phyloP scores from a whole-genome alignment of 2,113 vertebrate genomes.

The Coracopsis vasa region DNA sequence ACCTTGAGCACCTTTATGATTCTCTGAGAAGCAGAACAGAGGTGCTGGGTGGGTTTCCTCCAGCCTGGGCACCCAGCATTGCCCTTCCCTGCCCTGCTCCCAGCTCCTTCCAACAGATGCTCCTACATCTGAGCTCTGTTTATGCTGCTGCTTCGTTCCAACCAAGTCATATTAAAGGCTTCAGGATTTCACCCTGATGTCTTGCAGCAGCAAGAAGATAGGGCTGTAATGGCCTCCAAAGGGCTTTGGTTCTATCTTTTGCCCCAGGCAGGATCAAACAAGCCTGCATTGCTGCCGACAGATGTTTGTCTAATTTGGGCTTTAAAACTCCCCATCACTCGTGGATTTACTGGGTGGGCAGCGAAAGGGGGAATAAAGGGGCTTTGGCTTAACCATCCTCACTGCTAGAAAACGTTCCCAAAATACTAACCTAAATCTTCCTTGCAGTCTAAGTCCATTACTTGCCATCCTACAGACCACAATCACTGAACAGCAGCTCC shows the following conservation, averaged over 20 bases:
- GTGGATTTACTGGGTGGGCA: neutral
- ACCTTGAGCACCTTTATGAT: neutral
- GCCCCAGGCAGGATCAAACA: neutral
- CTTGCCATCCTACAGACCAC: neutral
- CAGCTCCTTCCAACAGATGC: neutral
- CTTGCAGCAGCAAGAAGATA: neutral
- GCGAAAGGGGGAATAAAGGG: neutral
- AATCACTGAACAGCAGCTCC: neutral
- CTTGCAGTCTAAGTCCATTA: neutral
- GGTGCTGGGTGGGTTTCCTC: neutral
- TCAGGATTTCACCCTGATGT: neutral
- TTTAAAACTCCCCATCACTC: neutral
- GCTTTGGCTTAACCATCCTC: neutral
- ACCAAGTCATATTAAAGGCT: neutral
- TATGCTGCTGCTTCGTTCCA: neutral
- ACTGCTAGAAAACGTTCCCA: neutral
- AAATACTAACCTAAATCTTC: neutral
- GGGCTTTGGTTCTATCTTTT: neutral
- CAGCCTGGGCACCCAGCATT: neutral
- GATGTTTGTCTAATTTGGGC: neutral
- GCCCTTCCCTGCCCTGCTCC: neutral
- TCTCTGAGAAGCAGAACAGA: neutral
- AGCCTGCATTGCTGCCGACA: accelerated
- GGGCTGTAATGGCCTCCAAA: neutral
- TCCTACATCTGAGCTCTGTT: neutral